Evolutionary conservation across 2,113 vertebrate genomes (phyloP), one percentile per base, ranked within the genome.

Genomic region (Psophia crepitans): DNA sequence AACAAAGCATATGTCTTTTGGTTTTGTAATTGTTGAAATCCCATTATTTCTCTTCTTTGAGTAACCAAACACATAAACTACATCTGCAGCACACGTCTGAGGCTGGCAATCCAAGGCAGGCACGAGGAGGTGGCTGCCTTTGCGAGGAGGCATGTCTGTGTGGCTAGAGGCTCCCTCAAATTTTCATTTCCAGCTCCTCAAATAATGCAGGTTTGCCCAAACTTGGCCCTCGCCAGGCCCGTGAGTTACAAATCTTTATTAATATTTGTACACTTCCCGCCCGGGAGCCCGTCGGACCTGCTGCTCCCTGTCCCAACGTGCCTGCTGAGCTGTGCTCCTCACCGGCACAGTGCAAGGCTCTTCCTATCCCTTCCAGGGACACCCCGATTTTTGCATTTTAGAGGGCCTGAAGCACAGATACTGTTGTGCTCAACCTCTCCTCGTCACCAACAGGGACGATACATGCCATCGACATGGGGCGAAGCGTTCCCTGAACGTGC

Each of bases 381-480:
- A 12, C 33, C 46, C 54, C 19, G 6, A 3, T 24, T 35, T 24
- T 28, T 56, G 18, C n/a, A 10, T 54, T 53, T 46, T 7, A 20
- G 58, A 41, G n/a, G 21, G 46, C 22, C 24, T 7, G 0, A 44
- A 32, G 43, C 20, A 44, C 46, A n/a, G 27, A 14, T 8, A 6
- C 33, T 41, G 37, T 16, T 16, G 21, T 21, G 51, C 57, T 70
- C 49, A 18, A 11, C 5, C 30, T 27, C 64, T 39, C 3, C 0
- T 19, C 22, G 2, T 21, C 10, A 5, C 8, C 63, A 9, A 4
- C 21, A 5, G 53, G 56, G 70, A 8, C 1, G 17, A 26, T 5
- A n/a, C 5, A 1, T 9, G 44, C 57, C 39, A 12, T 10, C 27
- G 13, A 14, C 13, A 1, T 1, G 22, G 33, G 27, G 15, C 1